Evolutionary conservation across 2,888 invertebrate genomes (phyloP).

Genomic region (Meghimatium bilineatum): DNA sequence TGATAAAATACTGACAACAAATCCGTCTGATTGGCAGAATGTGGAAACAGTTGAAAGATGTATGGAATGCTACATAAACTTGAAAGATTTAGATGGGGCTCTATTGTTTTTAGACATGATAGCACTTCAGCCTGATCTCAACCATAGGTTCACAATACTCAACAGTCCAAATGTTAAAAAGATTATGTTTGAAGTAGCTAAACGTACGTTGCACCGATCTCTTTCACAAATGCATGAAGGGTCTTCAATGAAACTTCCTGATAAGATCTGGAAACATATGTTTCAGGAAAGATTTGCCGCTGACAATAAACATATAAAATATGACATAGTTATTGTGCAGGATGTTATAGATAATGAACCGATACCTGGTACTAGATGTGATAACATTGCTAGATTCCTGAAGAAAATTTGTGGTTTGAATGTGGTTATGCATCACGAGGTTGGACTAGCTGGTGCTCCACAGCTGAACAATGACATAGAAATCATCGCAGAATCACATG

Average conservation of each 20-base stretch:
- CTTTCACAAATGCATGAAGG: not conserved
- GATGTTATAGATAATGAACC: not conserved
- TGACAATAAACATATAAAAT: not conserved
- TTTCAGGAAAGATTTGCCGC: not conserved
- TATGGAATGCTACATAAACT: not conserved
- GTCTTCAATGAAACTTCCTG: not conserved
- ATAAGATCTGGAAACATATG: constrained; percentile 3
- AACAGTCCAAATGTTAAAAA: not conserved
- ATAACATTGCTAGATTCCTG: not conserved
- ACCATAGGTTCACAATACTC: not conserved
- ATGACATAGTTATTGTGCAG: constrained; percentile 6
- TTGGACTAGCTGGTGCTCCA: not conserved
- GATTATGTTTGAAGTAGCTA: not conserved
- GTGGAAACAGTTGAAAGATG: not conserved
- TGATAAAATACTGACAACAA: not conserved
- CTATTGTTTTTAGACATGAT: constrained; percentile 11
- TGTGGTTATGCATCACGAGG: not conserved
- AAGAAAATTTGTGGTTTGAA: not conserved
- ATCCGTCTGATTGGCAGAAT: not conserved
- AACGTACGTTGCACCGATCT: not conserved
- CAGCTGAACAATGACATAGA: not conserved
- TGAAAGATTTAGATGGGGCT: not conserved
- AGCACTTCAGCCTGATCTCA: not conserved
- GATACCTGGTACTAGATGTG: not conserved
- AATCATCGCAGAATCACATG: not conserved